phyloP scores from a whole-genome alignment of 2,888 invertebrate genomes.

The Asteroscopus sphinx region DNA sequence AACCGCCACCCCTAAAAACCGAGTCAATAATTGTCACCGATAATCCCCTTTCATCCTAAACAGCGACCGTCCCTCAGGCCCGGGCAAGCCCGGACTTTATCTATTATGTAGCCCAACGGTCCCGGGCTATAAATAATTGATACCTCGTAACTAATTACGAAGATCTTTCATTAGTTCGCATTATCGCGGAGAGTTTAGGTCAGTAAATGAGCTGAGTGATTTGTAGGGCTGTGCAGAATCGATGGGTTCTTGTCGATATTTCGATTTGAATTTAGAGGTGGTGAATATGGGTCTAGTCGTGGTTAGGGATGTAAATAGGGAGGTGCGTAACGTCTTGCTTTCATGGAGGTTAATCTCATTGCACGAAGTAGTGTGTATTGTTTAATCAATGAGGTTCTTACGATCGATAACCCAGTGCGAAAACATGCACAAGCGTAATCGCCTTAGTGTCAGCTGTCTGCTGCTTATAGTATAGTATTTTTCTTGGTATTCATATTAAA shows the following conservation, averaged over 20 bases:
- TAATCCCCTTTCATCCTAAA: conserved; percentile 54
- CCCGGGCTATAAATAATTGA: conserved; percentile 75
- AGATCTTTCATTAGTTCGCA: conserved; percentile 70
- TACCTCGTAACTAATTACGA: conserved; percentile 74
- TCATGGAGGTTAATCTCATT: too few relatives aligned
- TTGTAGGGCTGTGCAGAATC: conserved; percentile 33
- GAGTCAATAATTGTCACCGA: conserved; percentile 51
- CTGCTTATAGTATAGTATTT: too few relatives aligned
- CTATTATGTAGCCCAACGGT: conserved; percentile 56
- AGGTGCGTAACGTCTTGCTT: too few relatives aligned
- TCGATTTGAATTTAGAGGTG: conserved; percentile 4
- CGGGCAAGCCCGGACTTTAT: conserved; percentile 48
- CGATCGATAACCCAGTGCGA: too few relatives aligned
- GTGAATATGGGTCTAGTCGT: too few relatives aligned
- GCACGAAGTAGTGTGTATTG: too few relatives aligned
- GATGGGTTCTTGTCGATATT: conserved; percentile 42
- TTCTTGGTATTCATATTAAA: too few relatives aligned
- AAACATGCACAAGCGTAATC: too few relatives aligned
- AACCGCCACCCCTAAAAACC: conserved; percentile 28
- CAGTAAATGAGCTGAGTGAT: conserved; percentile 58
- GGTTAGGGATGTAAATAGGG: too few relatives aligned
- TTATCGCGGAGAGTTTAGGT: conserved; percentile 61
- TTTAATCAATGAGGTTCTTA: too few relatives aligned
- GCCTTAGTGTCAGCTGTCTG: too few relatives aligned
- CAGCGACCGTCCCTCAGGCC: conserved; percentile 43